These are phyloP conservation scores for Linnaemya tessellans DNA, from an alignment of 2,888 invertebrate species.

Conservation along the genomic window DNA sequence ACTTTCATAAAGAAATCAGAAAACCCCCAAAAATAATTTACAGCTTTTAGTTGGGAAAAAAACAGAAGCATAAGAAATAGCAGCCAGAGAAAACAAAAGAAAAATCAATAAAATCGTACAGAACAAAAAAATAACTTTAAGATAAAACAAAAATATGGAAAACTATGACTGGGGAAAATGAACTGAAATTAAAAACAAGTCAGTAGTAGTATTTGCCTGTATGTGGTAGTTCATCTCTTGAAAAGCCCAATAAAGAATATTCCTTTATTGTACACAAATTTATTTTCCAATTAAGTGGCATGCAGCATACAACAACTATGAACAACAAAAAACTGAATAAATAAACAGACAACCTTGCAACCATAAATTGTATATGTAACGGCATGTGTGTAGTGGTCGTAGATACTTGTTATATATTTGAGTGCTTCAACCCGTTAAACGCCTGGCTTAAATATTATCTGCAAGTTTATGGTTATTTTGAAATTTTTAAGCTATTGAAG, in stretches of 20 bases:
- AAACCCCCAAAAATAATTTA: constrained; percentile 49
- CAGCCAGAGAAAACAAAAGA: constrained; percentile 21
- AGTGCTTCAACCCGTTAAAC: too few relatives aligned
- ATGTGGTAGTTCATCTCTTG: neutral
- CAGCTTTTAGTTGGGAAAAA: constrained; percentile 26
- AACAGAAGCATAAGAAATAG: neutral
- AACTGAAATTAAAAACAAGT: constrained; percentile 43
- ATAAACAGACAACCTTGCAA: neutral
- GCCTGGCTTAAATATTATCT: too few relatives aligned
- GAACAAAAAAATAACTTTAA: constrained; percentile 46
- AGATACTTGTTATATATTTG: too few relatives aligned
- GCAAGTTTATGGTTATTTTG: too few relatives aligned
- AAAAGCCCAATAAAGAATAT: constrained; percentile 40
- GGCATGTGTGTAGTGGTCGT: neutral
- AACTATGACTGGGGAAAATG: constrained; percentile 34
- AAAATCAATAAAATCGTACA: constrained; percentile 53
- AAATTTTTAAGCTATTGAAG: too few relatives aligned
- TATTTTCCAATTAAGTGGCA: neutral
- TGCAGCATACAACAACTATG: neutral
- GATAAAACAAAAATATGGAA: constrained; percentile 34
- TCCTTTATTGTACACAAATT: constrained; percentile 6
- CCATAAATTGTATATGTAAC: neutral
- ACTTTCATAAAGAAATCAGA: constrained; percentile 34
- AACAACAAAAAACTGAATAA: neutral
- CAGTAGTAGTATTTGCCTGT: neutral